Evolutionary conservation across 2,888 invertebrate species (phyloP).

Genomic region (Apamea monoglypha): DNA sequence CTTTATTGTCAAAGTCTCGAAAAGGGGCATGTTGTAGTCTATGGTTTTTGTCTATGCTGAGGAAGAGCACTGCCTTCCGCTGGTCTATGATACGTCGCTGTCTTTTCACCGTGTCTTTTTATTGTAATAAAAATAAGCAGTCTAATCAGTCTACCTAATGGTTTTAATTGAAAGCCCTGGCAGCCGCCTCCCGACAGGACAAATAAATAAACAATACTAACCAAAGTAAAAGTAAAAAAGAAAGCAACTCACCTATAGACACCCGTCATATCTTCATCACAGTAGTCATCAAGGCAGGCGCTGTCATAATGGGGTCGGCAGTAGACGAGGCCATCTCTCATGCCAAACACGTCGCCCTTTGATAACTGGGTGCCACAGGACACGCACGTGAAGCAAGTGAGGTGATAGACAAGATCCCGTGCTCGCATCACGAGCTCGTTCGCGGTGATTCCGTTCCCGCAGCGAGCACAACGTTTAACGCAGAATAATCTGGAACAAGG

Average conservation of each 20-base stretch:
- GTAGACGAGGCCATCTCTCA: conserved; percentile 95
- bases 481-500: conserved; percentile 94
- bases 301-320: conserved; percentile 91
- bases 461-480: conserved; percentile 95
- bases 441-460: conserved; percentile 95
- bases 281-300: conserved; percentile 91
- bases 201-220: too few relatives aligned
- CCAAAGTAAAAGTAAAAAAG: background rate
- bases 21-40: too few relatives aligned
- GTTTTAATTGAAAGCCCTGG: too few relatives aligned
- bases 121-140: too few relatives aligned
- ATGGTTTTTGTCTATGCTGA: too few relatives aligned
- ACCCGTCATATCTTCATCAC: conserved; percentile 90
- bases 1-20: too few relatives aligned
- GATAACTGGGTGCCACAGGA: conserved; percentile 95
- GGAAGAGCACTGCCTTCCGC: too few relatives aligned
- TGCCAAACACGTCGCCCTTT: conserved; percentile 97
- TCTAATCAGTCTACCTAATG: too few relatives aligned
- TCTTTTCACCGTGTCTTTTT: too few relatives aligned
- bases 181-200: too few relatives aligned
- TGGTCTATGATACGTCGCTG: too few relatives aligned
- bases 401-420: conserved; percentile 96
- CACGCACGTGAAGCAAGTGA: conserved; percentile 97
- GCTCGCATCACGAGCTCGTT: conserved; percentile 98
- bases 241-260: conserved; percentile 81